Base-by-base conservation (phyloP, 2,113 vertebrate species). In the Triplophysa tibetana region DNA sequence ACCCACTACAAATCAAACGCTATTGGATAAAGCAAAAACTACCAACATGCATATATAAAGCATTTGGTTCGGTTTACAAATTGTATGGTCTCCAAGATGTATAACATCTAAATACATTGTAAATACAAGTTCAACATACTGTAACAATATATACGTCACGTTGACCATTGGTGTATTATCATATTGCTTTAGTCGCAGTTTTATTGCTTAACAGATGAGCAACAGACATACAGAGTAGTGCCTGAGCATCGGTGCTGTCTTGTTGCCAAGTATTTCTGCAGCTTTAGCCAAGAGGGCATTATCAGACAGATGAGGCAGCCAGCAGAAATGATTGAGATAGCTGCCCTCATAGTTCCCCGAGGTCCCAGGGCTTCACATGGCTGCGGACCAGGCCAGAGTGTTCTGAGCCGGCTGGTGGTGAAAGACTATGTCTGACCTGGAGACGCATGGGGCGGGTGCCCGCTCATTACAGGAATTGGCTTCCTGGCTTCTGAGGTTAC, bases 381-480 rank as follows among this genome's bases (percentile, higher is more conserved):
- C 65, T 48, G 70, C 26, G 69, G 63, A 80, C 58, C 73, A 66
- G 67, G 64, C 43, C 68, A 73, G 70, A 67, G 72, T 85, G 65
- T 83, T 76, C 75, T 78, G 63, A 56, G 83, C 67, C 33, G 70
- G 82, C 84, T 84, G 86, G 89, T 91, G 89, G 91, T 91, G 87
- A 90, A 90, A 92, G 88, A 87, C 88, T 84, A 86, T 90, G 89
- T 85, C 88, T 90, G 89, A 92, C 88, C 88, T 91, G 89, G 89
- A 88, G 91, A 89, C 88, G 84, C 79, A 70, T 50, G 83, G 87
- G 84, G 86, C 82, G 45, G 80, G 87, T 54, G 75, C 75, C 58
- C 45, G 88, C 88, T 87, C 90, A 91, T 91, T 90, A 91, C 89
- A 89, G 90, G 90, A 91, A 91, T 89, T 86, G 90, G 87, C 88